phyloP scores from a whole-genome alignment of 1,140 invertebrate species.

The Potamilus streckersoni region DNA sequence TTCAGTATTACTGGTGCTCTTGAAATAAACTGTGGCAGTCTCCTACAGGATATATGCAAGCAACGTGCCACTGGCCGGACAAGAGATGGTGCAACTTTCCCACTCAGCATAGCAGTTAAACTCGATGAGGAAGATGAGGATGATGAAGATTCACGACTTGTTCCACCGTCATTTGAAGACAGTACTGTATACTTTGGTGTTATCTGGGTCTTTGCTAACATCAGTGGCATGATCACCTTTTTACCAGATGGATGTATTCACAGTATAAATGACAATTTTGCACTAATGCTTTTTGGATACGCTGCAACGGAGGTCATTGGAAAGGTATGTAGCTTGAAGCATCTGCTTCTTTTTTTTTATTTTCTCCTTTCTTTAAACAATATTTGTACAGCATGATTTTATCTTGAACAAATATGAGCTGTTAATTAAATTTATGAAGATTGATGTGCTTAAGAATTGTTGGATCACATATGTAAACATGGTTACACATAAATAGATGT shows the following conservation, averaged over 20 bases:
- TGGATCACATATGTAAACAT: too few species aligned
- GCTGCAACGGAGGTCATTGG: constrained; percentile 73
- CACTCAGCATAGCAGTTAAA: constrained; percentile 73
- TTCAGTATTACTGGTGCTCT: neutral
- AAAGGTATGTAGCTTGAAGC: constrained; percentile 63
- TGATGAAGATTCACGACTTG: neutral
- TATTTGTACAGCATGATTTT: too few species aligned
- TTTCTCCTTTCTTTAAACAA: too few species aligned
- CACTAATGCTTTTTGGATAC: constrained; percentile 76
- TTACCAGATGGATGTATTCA: constrained; percentile 74
- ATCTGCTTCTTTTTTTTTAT: too few species aligned
- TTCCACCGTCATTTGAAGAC: constrained; percentile 22
- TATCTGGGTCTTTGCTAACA: constrained; percentile 74
- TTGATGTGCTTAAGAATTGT: too few species aligned
- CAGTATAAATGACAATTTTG: constrained; percentile 77
- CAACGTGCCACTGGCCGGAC: constrained; percentile 76
- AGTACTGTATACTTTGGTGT: constrained; percentile 45
- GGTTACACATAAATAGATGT: too few species aligned
- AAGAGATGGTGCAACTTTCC: constrained; percentile 74
- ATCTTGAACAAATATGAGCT: too few species aligned
- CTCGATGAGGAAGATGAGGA: constrained; percentile 20
- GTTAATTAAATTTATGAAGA: too few species aligned
- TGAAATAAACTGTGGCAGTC: constrained; percentile 3
- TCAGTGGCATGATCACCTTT: constrained; percentile 77
- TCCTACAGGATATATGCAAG: constrained; percentile 69